A percentile compares a stretch with the other conserved stretches of the same genome.
These are phyloP conservation scores for Drosophila neotestacea DNA, from an alignment of 2,888 invertebrate species.

Conservation along the genomic window DNA sequence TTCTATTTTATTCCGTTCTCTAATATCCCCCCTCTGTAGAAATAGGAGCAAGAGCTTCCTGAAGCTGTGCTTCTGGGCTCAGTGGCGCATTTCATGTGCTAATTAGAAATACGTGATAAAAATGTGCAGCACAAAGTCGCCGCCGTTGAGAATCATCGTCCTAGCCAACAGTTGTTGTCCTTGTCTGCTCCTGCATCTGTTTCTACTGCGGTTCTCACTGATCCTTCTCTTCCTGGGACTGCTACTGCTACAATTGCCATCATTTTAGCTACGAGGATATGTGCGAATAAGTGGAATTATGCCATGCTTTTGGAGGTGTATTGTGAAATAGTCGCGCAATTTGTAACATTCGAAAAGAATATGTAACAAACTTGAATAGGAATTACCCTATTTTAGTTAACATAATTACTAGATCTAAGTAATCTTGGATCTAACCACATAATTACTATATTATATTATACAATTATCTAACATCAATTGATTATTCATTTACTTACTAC, in stretches of 20 bases:
- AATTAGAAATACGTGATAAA: slow-evolving; percentile 76
- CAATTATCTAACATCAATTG: too few species aligned
- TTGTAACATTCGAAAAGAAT: neutral
- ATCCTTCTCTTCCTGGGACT: neutral
- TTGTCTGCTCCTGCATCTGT: slow-evolving; percentile 12
- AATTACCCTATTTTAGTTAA: too few species aligned
- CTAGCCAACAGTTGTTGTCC: slow-evolving; percentile 43
- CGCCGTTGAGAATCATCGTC: slow-evolving; percentile 10
- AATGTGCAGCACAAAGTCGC: slow-evolving; percentile 49
- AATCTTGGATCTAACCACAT: too few species aligned
- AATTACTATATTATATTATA: too few species aligned
- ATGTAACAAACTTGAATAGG: neutral
- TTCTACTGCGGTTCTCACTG: neutral
- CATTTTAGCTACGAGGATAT: slow-evolving; percentile 28
- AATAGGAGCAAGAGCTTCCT: slow-evolving; percentile 35
- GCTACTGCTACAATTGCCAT: slow-evolving; percentile 32
- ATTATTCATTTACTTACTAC: too few species aligned
- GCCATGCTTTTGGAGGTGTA: slow-evolving; percentile 6
- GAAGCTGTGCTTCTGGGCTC: slow-evolving; percentile 44
- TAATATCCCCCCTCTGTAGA: neutral
- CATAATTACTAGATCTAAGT: too few species aligned
- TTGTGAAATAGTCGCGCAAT: slow-evolving; percentile 3
- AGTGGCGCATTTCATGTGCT: slow-evolving; percentile 71
- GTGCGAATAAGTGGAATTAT: slow-evolving; percentile 31
- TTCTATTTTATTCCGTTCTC: neutral